phyloP scores from a whole-genome alignment of 2,888 invertebrate genomes.

The Coleophora deauratella region DNA sequence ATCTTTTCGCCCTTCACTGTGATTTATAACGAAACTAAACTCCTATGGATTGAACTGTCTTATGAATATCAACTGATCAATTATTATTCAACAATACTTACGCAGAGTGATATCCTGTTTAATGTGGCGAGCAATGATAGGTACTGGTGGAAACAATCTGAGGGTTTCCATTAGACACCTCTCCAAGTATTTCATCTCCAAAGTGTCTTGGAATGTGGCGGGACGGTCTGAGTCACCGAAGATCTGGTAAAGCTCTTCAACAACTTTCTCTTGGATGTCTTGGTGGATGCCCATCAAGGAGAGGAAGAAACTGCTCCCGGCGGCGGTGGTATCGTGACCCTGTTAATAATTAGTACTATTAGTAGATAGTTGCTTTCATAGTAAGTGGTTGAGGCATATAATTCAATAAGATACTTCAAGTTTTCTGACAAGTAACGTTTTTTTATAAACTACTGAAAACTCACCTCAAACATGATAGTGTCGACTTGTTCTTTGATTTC shows the following conservation, averaged over 20 bases:
- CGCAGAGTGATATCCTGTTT: constrained; percentile 81
- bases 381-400: too few relatives aligned
- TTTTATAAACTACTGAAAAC: constrained; percentile 1
- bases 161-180: constrained; percentile 87
- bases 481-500: constrained; percentile 90
- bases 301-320: constrained; percentile 87
- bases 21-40: too few relatives aligned
- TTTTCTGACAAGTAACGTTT: too few relatives aligned
- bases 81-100: constrained; percentile 42
- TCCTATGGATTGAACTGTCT: too few relatives aligned
- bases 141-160: constrained; percentile 86
- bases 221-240: constrained; percentile 85
- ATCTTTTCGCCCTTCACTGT: too few relatives aligned
- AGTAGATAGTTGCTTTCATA: too few relatives aligned
- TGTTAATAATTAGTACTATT: constrained; percentile 20
- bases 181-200: constrained; percentile 91
- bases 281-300: constrained; percentile 84
- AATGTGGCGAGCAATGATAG: constrained; percentile 82
- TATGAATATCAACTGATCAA: too few relatives aligned
- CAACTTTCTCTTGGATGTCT: constrained; percentile 81
- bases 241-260: constrained; percentile 82
- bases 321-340: constrained; percentile 89
- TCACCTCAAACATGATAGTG: constrained; percentile 90
- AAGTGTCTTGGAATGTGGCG: constrained; percentile 85
- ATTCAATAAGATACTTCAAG: too few relatives aligned